These are phyloP conservation scores for Congeria kusceri DNA, from an alignment of 2,888 invertebrate species.

Conservation along the genomic window DNA sequence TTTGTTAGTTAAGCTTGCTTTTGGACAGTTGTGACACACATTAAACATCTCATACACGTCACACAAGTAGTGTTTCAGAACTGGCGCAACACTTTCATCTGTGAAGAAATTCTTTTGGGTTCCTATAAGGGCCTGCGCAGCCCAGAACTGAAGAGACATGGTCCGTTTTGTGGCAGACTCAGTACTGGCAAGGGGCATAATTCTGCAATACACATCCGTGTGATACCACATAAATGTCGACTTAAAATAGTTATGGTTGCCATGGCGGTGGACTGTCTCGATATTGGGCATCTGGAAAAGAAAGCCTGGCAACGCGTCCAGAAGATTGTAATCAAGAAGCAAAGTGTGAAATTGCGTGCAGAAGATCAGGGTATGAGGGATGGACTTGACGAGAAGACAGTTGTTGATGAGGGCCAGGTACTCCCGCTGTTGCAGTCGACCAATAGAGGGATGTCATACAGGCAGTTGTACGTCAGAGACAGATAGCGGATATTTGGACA, in stretches of 20 bases:
- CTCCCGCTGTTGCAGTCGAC: conserved; percentile 85
- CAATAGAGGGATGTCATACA: conserved; percentile 85
- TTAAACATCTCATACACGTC: conserved; percentile 85
- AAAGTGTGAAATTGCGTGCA: conserved; percentile 84
- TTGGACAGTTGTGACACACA: conserved; percentile 85
- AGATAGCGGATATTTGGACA: conserved; percentile 85
- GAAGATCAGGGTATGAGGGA: conserved; percentile 86
- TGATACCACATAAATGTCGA: conserved; percentile 87
- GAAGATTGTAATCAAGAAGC: conserved; percentile 86
- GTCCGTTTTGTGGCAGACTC: conserved; percentile 59
- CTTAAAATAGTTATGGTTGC: conserved; percentile 87
- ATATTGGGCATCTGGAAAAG: conserved; percentile 85
- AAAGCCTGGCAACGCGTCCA: conserved; percentile 86
- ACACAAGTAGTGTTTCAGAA: conserved; percentile 85
- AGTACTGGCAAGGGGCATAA: conserved; percentile 78
- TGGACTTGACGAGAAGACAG: conserved; percentile 85
- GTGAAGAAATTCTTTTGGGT: conserved; percentile 85
- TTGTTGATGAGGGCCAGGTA: conserved; percentile 86
- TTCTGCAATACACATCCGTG: conserved; percentile 86
- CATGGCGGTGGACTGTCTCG: conserved; percentile 86
- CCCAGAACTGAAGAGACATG: conserved; percentile 83
- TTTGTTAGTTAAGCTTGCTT: conserved; percentile 76
- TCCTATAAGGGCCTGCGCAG: conserved; percentile 85
- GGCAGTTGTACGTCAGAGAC: conserved; percentile 86
- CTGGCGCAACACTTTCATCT: conserved; percentile 82